A percentile compares a stretch with the other conserved stretches of the same genome.
Conservation (phyloP, 2,888 invertebrate genomes). For the Pollenia angustigena region DNA sequence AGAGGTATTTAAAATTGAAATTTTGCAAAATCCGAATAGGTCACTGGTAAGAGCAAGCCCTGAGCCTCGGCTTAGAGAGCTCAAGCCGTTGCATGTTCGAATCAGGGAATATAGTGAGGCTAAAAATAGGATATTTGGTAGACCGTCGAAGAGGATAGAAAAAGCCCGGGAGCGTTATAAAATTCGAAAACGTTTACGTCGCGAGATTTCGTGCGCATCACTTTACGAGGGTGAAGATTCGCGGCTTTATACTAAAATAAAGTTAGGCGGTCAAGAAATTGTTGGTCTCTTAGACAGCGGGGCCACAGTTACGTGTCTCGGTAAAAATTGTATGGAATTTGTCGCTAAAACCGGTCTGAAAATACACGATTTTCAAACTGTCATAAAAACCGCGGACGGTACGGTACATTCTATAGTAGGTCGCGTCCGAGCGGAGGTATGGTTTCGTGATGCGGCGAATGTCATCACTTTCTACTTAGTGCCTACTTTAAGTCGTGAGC, state of each 20-base stretch:
- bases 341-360: background rate
- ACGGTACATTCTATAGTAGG: background rate
- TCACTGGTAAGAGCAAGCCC: too few relatives aligned
- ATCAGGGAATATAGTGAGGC: background rate
- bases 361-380: background rate
- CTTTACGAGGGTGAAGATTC: background rate
- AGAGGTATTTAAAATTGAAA: too few relatives aligned
- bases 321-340: background rate
- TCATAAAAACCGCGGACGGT: background rate
- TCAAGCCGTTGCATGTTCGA: background rate
- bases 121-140: background rate
- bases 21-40: too few relatives aligned
- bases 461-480: conserved; percentile 9
- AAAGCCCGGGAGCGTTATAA: background rate
- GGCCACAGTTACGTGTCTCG: background rate
- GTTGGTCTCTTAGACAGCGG: too few relatives aligned
- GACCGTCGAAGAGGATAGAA: background rate
- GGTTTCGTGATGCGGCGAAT: background rate
- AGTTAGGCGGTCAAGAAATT: too few relatives aligned
- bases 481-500: background rate
- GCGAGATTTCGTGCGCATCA: too few relatives aligned
- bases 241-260: background rate
- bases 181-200: background rate
- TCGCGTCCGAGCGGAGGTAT: background rate
- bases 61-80: background rate